Conservation (phyloP, 2,888 invertebrate species). For the Adela reaumurella region DNA sequence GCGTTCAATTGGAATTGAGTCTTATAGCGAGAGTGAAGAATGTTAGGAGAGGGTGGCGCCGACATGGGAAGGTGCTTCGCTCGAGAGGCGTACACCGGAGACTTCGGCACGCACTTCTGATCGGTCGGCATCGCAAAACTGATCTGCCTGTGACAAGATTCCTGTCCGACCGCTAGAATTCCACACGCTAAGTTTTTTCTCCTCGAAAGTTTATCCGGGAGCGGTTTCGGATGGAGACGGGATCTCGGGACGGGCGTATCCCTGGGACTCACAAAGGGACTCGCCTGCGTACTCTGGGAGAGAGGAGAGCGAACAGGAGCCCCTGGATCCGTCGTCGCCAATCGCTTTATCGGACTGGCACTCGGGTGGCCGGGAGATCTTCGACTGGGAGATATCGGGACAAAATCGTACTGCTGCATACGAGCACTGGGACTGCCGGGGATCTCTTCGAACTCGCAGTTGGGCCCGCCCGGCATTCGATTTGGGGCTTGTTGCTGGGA, state of each 20-base stretch:
- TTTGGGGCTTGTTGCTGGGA: conserved; percentile 4
- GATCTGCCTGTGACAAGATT: conserved; percentile 16
- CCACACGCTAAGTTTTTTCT: conserved; percentile 26
- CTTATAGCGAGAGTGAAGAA: conserved; percentile 44
- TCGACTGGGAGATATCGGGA: conserved; percentile 64
- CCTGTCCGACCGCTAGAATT: not conserved
- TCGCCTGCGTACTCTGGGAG: conserved; percentile 65
- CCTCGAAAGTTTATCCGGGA: conserved; percentile 34
- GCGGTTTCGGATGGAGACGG: conserved; percentile 54
- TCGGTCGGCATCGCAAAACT: conserved; percentile 45
- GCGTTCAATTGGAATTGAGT: conserved; percentile 46
- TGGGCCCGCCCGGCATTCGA: conserved; percentile 19
- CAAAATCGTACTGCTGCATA: conserved; percentile 78
- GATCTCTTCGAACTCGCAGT: conserved; percentile 45
- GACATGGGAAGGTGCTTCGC: conserved; percentile 57
- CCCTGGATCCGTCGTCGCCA: conserved; percentile 33
- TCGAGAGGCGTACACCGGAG: conserved; percentile 24
- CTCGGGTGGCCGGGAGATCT: conserved; percentile 22
- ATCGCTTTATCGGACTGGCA: conserved; percentile 35
- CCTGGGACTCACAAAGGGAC: conserved; percentile 80
- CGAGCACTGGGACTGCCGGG: conserved; percentile 75
- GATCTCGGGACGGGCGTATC: conserved; percentile 71
- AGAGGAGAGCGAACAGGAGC: conserved; percentile 46
- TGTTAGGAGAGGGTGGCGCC: conserved; percentile 66
- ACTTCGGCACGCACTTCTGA: conserved; percentile 36